Evolutionary conservation across 2,888 invertebrate species (phyloP).

Genomic region (Eristalis intricaria): DNA sequence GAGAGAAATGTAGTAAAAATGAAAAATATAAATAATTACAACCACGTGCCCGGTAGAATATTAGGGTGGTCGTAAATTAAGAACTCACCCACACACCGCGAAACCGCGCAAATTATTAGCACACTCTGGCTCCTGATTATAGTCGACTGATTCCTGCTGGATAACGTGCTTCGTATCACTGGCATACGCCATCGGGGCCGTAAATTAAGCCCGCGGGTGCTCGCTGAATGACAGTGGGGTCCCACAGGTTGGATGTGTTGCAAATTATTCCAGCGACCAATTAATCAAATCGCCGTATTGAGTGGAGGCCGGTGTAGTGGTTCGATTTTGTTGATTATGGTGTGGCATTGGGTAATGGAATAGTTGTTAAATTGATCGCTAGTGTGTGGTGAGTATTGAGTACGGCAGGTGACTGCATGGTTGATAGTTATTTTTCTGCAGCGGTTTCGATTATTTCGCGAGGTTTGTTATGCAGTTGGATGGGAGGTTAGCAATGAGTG

Average conservation of each 20-base stretch:
- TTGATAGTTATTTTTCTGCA: background rate
- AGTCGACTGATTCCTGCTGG: constrained; percentile 36
- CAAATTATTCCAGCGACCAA: constrained; percentile 27
- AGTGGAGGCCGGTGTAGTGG: constrained; percentile 2
- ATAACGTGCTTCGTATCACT: constrained; percentile 24
- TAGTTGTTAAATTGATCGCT: background rate
- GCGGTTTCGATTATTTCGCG: background rate
- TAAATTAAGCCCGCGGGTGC: constrained; percentile 37
- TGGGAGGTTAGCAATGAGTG: background rate
- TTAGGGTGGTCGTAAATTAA: constrained; percentile 38
- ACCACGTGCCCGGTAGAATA: constrained; percentile 16
- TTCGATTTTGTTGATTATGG: background rate
- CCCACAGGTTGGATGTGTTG: constrained; percentile 2
- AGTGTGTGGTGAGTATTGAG: background rate
- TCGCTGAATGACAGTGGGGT: background rate
- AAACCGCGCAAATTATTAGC: background rate
- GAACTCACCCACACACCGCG: background rate
- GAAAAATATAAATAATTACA: constrained; percentile 47
- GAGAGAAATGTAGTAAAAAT: constrained; percentile 3
- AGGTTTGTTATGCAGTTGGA: background rate
- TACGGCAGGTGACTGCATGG: background rate
- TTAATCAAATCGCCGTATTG: constrained; percentile 43
- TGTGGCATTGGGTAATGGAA: background rate
- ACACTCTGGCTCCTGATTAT: constrained; percentile 25
- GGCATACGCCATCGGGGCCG: constrained; percentile 18